Percentiles rank a stretch among this genome's conserved stretches.
phyloP scores from a whole-genome alignment of 2,113 vertebrate genomes.

The Oplegnathus fasciatus region DNA sequence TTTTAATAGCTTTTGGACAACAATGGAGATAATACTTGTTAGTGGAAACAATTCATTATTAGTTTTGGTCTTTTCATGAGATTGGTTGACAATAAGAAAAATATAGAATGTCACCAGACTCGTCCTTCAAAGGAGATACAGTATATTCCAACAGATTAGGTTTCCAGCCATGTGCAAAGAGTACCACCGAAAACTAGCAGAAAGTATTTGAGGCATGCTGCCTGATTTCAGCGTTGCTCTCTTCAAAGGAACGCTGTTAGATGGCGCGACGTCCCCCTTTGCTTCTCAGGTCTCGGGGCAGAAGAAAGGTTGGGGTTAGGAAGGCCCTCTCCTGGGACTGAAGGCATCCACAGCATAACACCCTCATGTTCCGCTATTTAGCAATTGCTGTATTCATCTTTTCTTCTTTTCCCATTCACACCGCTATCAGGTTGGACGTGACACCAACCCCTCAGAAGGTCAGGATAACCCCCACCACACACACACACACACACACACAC shows the following conservation, averaged over 20 bases:
- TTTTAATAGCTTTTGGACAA: not conserved
- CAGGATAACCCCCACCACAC: constrained; percentile 35
- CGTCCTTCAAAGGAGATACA: not conserved
- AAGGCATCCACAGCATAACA: constrained; percentile 84
- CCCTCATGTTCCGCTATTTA: constrained; percentile 84
- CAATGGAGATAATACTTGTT: not conserved
- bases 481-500: constrained; percentile 29
- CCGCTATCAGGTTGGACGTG: constrained; percentile 78
- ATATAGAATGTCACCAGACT: not conserved
- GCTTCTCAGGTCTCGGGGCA: constrained; percentile 75
- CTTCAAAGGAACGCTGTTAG: constrained; percentile 83
- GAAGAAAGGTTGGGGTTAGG: constrained; percentile 76
- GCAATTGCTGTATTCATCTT: constrained; percentile 80
- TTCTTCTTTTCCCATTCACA: constrained; percentile 80
- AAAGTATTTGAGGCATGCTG: constrained; percentile 81
- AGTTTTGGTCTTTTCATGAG: not conserved
- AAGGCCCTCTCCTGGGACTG: constrained; percentile 84
- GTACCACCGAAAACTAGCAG: constrained; percentile 54
- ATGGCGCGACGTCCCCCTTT: constrained; percentile 71
- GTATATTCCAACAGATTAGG: not conserved
- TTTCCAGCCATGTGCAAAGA: constrained; percentile 43
- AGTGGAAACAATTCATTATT: not conserved
- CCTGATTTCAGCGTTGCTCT: constrained; percentile 78
- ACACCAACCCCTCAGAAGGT: constrained; percentile 53
- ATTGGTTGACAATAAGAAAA: not conserved